phyloP scores from a whole-genome alignment of 2,888 invertebrate species.

The Crematogaster levior region DNA sequence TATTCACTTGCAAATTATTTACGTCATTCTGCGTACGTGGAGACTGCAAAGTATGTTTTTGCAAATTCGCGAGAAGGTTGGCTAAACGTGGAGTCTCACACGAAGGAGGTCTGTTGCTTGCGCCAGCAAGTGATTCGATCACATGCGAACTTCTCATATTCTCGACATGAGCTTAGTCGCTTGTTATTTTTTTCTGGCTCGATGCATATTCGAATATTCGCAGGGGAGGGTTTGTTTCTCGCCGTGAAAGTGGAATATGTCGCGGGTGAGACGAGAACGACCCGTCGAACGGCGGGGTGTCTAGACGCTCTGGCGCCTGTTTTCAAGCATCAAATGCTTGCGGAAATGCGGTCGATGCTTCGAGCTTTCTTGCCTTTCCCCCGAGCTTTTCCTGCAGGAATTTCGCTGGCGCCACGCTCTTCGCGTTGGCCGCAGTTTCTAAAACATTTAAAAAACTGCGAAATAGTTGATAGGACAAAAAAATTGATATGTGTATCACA shows the following conservation, averaged over 20 bases:
- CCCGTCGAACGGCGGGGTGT: slow-evolving; percentile 56
- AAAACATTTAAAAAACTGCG: neutral
- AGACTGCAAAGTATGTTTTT: neutral
- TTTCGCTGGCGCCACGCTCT: slow-evolving; percentile 20
- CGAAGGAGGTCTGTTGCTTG: neutral
- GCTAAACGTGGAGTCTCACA: neutral
- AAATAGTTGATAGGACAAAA: neutral
- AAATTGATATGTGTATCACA: neutral
- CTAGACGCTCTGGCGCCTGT: slow-evolving; percentile 74
- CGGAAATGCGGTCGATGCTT: slow-evolving; percentile 71
- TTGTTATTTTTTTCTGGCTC: slow-evolving; percentile 50
- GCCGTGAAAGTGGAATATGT: slow-evolving; percentile 26
- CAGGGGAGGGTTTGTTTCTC: slow-evolving; percentile 62
- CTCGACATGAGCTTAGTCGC: slow-evolving; percentile 1
- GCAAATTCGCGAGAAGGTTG: neutral
- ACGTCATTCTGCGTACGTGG: neutral
- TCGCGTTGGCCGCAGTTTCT: slow-evolving; percentile 2
- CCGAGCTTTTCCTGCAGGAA: slow-evolving; percentile 22
- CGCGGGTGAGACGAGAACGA: slow-evolving; percentile 33
- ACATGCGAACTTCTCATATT: neutral
- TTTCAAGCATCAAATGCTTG: slow-evolving; percentile 74
- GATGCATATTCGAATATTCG: slow-evolving; percentile 66
- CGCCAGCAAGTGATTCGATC: neutral
- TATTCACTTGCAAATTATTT: slow-evolving; percentile 3
- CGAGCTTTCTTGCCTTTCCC: slow-evolving; percentile 28